Base-by-base conservation (phyloP, 2,113 vertebrate species). In the Anolis carolinensis region DNA sequence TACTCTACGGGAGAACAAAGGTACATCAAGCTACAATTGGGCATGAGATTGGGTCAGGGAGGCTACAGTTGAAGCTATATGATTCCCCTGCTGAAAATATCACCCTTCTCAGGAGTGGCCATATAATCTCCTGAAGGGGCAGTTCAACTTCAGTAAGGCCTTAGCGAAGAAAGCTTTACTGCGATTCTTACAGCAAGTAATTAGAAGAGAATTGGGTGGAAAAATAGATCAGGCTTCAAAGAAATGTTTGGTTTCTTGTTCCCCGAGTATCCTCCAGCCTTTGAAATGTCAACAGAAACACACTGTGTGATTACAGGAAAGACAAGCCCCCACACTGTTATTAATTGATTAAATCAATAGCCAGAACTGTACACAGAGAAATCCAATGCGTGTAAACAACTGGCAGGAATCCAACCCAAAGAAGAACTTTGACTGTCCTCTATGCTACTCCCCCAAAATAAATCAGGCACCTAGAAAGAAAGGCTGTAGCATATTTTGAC, bases 321-420 rank as follows among this genome's bases (percentile, higher is more conserved):
- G 91, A 74, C 87, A 91, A 62, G 44, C 5, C 71, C 36, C 72
- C 71, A 76, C 5, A n/a, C 70, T 73, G 84, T 82, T 80, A 72
- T 83, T 90, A 91, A 93, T 91, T 93, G 87, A 90, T 70, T 68
- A 86, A 93, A 93, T 94, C 93, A 88, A 94, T 94, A 91, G 21
- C 81, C 83, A 86, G 85, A 87, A 74, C 85, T 87, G 36, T 86
- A 87, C 73, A 76, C 1, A 0, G 83, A 87, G 83, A 80, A 75
- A 91, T 88, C 90, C 89, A 70, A 92, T 85, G 68, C 27, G 27
- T 39, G 70, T 25, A 68, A 89, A 55, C 52, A 48, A 14, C 79
- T 90, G 83, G 89, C 92, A 83, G 82, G 59, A 55, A 7, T 7
- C 59, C 39, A 52, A 16, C 1, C 70, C 73, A 27, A 74, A 48